A percentile compares a stretch with the other conserved stretches of the same genome.
Conservation (phyloP, 2,888 invertebrate genomes). For the Torymus aiolomorphi region DNA sequence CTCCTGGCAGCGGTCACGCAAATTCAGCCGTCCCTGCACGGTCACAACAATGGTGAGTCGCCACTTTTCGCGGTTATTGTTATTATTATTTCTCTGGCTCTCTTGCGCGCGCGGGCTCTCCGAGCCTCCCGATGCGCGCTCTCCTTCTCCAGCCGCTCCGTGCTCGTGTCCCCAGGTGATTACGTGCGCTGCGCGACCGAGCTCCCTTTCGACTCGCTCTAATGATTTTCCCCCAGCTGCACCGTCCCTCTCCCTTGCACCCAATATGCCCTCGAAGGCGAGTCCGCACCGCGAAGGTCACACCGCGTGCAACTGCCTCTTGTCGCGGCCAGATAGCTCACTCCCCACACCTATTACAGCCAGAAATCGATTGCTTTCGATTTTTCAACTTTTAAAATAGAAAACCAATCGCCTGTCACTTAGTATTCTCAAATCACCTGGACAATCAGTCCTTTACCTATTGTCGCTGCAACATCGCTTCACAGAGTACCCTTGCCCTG, state of each 20-base stretch:
- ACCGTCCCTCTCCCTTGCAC: not conserved
- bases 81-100: not conserved
- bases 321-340: not conserved
- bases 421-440: not conserved
- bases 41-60: conserved; percentile 84
- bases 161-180: conserved; percentile 29
- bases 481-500: not conserved
- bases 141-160: not conserved
- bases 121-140: not conserved
- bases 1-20: conserved; percentile 82
- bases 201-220: conserved; percentile 24
- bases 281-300: conserved; percentile 16
- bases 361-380: conserved; percentile 26
- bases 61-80: conserved; percentile 72
- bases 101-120: not conserved
- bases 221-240: conserved; percentile 20
- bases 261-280: not conserved
- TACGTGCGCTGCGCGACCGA: conserved; percentile 8
- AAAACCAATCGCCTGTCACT: conserved; percentile 4
- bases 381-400: conserved; percentile 33
- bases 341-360: not conserved
- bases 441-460: too few species aligned
- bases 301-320: conserved; percentile 9
- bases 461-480: too few species aligned
- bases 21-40: conserved; percentile 84